Evolutionary conservation across 2,888 invertebrate species (phyloP).

Genomic region (Acleris literana): DNA sequence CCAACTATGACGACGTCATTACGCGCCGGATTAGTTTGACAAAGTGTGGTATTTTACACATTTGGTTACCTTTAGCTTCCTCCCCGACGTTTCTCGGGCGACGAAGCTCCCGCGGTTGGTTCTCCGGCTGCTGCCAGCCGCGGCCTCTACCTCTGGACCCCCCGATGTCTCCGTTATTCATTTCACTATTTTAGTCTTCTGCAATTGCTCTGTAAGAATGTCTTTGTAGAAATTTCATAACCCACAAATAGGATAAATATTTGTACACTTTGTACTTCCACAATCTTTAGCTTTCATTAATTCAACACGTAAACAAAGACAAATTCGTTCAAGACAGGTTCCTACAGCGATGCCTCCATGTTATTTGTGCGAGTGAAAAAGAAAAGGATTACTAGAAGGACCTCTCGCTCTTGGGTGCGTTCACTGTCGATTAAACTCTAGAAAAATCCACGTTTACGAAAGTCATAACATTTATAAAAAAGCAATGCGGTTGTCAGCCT

Average conservation of each 20-base stretch:
- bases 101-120: conserved; percentile 76
- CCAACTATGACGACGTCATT: conserved; percentile 63
- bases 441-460: conserved; percentile 26
- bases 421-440: conserved; percentile 22
- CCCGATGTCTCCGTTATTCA: conserved; percentile 82
- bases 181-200: conserved; percentile 59
- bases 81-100: conserved; percentile 67
- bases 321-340: conserved; percentile 64
- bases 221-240: conserved; percentile 66
- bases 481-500: too few species aligned
- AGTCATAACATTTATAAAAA: too few species aligned
- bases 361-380: conserved; percentile 57
- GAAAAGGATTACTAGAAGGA: conserved; percentile 19
- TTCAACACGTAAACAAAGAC: conserved; percentile 83
- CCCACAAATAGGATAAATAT: conserved; percentile 47
- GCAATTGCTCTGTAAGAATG: conserved; percentile 48
- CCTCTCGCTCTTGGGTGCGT: conserved; percentile 20
- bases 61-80: conserved; percentile 65
- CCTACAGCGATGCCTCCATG: conserved; percentile 72
- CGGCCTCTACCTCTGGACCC: conserved; percentile 80
- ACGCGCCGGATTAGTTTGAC: conserved; percentile 47
- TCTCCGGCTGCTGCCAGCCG: conserved; percentile 77
- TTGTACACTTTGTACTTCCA: conserved; percentile 30
- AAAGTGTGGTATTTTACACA: conserved; percentile 49
- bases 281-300: conserved; percentile 44